Conservation (phyloP, 2,888 invertebrate species). For the Patella caerulea region DNA sequence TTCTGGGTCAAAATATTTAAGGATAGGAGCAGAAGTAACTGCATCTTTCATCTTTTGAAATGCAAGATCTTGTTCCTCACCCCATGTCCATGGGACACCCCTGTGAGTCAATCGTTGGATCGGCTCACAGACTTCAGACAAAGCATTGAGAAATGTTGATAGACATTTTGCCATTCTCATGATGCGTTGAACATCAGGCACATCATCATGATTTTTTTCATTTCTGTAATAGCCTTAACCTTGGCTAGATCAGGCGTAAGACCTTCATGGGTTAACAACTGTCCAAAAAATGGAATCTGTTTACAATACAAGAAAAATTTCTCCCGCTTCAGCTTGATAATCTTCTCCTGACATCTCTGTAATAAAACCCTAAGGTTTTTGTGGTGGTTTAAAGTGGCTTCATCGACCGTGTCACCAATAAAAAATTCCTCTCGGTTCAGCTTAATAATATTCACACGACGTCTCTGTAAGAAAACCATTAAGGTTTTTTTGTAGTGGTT, state of each 20-base stretch:
- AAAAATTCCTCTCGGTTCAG: too few species aligned
- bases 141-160: not conserved
- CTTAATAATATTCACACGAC: too few species aligned
- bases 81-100: not conserved
- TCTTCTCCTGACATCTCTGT: not conserved
- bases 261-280: not conserved
- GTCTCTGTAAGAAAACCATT: too few species aligned
- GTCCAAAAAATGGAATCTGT: not conserved
- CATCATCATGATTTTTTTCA: not conserved
- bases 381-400: not conserved
- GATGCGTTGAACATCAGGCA: not conserved
- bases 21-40: too few species aligned
- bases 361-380: not conserved
- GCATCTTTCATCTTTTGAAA: too few species aligned
- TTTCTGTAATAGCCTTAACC: not conserved
- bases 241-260: too few species aligned
- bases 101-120: not conserved
- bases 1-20: too few species aligned
- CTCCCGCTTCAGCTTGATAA: not conserved
- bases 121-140: not conserved
- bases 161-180: not conserved
- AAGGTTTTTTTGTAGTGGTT: too few species aligned
- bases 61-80: too few species aligned
- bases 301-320: not conserved
- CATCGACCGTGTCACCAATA: too few species aligned